A percentile compares a stretch with the other conserved stretches of the same genome.
phyloP scores from a whole-genome alignment of 2,888 invertebrate species.

The Trachelus troglodyta region DNA sequence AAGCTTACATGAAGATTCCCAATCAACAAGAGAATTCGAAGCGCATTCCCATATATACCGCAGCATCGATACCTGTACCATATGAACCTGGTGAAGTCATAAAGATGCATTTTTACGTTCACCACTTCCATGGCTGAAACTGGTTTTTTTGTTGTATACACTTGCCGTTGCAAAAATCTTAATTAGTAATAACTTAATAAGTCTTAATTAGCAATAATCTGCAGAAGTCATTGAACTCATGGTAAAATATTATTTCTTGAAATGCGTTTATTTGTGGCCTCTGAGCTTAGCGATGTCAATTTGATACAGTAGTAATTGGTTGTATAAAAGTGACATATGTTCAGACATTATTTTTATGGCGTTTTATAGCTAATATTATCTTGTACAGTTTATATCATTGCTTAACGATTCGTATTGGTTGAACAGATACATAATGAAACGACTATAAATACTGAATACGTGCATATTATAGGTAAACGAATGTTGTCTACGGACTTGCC shows the following conservation, averaged over 20 bases:
- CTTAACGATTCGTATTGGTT: neutral
- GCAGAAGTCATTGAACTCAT: neutral
- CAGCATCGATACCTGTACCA: neutral
- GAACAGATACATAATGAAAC: neutral
- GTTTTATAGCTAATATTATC: neutral
- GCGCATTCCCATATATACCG: neutral
- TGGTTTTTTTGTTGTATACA: neutral
- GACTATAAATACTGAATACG: neutral
- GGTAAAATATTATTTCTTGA: neutral
- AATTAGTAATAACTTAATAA: too few relatives aligned
- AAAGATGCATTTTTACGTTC: slow-evolving; percentile 43
- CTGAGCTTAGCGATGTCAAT: neutral
- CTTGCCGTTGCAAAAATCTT: neutral
- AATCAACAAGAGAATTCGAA: neutral
- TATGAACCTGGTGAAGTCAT: slow-evolving; percentile 33
- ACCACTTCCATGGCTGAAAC: neutral
- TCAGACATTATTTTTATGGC: neutral
- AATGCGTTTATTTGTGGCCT: neutral
- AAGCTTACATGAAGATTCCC: neutral
- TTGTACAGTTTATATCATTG: neutral
- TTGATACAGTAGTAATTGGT: neutral
- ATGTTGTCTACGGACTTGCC: neutral
- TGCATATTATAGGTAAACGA: neutral
- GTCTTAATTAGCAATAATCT: neutral
- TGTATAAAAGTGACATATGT: neutral